A percentile compares a stretch with the other conserved stretches of the same genome.
phyloP scores from a whole-genome alignment of 2,797 vertebrate genomes.

The Brachyalestes nurse region DNA sequence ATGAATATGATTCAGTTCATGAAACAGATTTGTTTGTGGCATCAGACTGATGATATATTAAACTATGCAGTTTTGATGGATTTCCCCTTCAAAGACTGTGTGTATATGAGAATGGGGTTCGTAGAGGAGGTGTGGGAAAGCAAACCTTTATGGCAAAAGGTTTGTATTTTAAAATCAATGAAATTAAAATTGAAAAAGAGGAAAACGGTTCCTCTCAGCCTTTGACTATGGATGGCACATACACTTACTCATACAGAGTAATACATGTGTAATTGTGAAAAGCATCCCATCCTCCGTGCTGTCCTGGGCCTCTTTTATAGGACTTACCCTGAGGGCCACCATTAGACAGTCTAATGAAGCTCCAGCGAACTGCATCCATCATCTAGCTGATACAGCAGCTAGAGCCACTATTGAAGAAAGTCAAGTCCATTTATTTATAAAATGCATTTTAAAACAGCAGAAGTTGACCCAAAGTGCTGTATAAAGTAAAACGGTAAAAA shows the following conservation, averaged over 20 bases:
- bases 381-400: conserved; percentile 27
- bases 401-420: neutral
- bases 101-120: neutral
- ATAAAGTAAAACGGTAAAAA: too few relatives aligned
- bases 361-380: conserved; percentile 13
- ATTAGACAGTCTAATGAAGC: conserved; percentile 39
- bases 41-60: neutral
- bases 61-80: neutral
- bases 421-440: too few relatives aligned
- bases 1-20: neutral
- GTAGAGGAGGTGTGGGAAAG: conserved; percentile 12
- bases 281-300: neutral
- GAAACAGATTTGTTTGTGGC: neutral
- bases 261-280: neutral
- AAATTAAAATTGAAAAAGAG: neutral
- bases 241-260: neutral
- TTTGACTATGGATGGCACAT: conserved; percentile 39
- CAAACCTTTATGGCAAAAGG: too few relatives aligned
- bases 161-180: too few relatives aligned
- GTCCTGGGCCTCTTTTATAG: conserved; percentile 35
- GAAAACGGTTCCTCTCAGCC: neutral
- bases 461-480: too few relatives aligned
- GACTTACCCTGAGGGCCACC: conserved; percentile 38
- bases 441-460: too few relatives aligned
- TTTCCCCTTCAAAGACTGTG: neutral